These are phyloP conservation scores for Argopecten irradians DNA, from an alignment of 1,140 invertebrate species.

Conservation along the genomic window DNA sequence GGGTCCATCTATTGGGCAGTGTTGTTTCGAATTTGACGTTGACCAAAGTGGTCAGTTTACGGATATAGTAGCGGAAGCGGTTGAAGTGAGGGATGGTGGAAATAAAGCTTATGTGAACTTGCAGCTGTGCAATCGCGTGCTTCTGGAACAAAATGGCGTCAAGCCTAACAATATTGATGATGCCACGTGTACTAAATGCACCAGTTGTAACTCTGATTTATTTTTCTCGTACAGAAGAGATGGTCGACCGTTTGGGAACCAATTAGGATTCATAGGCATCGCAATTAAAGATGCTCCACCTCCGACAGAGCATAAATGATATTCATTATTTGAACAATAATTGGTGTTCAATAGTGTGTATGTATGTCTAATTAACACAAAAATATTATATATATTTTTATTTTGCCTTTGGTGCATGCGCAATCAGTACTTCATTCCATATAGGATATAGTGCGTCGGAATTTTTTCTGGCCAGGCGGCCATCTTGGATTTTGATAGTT, in stretches of 20 bases:
- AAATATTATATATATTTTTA: too few species aligned
- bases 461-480: too few species aligned
- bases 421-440: too few species aligned
- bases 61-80: constrained; percentile 43
- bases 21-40: constrained; percentile 51
- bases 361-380: too few species aligned
- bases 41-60: constrained; percentile 44
- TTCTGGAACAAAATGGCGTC: constrained; percentile 54
- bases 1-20: constrained; percentile 52
- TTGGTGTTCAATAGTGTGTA: too few species aligned
- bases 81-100: constrained; percentile 21
- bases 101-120: constrained; percentile 52
- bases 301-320: too few species aligned
- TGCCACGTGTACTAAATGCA: constrained; percentile 49
- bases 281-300: too few species aligned
- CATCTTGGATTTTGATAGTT: too few species aligned
- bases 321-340: too few species aligned
- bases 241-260: constrained; percentile 62
- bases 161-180: constrained; percentile 57
- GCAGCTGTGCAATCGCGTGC: constrained; percentile 46
- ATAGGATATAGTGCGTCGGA: too few species aligned
- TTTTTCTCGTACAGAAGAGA: constrained; percentile 61
- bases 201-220: constrained; percentile 49
- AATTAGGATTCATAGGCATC: constrained; percentile 60
- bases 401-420: too few species aligned